These are phyloP conservation scores for Cephus runcator DNA, from an alignment of 2,888 invertebrate genomes.

Conservation along the genomic window DNA sequence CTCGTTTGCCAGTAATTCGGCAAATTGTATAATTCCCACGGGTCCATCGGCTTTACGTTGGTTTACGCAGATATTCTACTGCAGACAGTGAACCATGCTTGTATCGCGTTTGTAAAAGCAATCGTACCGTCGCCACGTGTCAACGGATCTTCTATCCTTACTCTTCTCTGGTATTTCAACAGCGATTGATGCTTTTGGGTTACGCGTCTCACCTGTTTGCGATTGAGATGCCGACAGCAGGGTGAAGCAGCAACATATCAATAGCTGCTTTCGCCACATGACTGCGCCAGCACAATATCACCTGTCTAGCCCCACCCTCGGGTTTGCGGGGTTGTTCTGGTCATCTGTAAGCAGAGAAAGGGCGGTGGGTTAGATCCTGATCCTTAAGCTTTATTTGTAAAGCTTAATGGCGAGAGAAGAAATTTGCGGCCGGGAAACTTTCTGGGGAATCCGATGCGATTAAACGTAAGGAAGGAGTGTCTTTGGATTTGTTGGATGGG, in stretches of 20 bases:
- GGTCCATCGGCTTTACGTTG: too few relatives aligned
- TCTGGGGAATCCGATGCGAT: neutral
- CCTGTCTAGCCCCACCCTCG: conserved; percentile 52
- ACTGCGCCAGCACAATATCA: conserved; percentile 45
- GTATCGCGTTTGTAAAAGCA: too few relatives aligned
- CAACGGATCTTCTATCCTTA: too few relatives aligned
- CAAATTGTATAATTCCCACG: conserved; percentile 7
- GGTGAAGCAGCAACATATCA: conserved; percentile 60
- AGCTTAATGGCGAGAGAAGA: neutral
- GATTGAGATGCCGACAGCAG: conserved; percentile 56
- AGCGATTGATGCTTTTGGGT: conserved; percentile 28
- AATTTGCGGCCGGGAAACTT: neutral
- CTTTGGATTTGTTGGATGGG: neutral
- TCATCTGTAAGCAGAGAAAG: conserved; percentile 48
- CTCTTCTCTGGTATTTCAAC: neutral
- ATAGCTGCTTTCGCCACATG: conserved; percentile 62
- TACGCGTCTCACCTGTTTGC: conserved; percentile 50
- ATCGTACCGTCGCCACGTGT: too few relatives aligned
- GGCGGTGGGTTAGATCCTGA: neutral
- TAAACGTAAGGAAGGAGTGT: neutral
- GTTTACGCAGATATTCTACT: too few relatives aligned
- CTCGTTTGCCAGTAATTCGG: conserved; percentile 24
- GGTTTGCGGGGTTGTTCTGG: conserved; percentile 41
- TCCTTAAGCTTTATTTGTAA: neutral
- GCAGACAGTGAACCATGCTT: too few relatives aligned